A percentile compares a stretch with the other conserved stretches of the same genome.
Evolutionary conservation across 2,113 vertebrate genomes (phyloP).

Genomic region (Dissostichus mawsoni): DNA sequence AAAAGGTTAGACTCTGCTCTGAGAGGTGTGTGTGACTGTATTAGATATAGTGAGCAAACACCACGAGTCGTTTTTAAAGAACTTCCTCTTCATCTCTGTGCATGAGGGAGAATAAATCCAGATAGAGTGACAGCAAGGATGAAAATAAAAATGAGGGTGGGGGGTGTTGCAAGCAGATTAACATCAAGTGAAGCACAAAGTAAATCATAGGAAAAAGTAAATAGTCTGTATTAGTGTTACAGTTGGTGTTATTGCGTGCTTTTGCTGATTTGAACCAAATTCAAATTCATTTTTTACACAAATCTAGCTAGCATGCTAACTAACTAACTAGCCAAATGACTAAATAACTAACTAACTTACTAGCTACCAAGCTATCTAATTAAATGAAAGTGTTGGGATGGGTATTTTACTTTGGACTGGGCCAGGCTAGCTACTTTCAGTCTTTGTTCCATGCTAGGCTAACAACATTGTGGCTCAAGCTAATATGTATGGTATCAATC

Average conservation of each 20-base stretch:
- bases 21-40: conserved; percentile 35
- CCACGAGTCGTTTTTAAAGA: conserved; percentile 10
- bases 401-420: no score
- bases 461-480: background rate
- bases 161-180: conserved; percentile 15
- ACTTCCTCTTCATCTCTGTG: conserved; percentile 34
- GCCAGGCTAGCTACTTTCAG: no score
- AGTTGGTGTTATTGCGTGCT: background rate
- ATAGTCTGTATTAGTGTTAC: background rate
- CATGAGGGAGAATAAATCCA: conserved; percentile 30
- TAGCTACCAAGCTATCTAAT: no score
- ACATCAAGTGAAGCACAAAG: conserved; percentile 5
- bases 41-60: conserved; percentile 54
- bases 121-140: conserved; percentile 24
- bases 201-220: background rate
- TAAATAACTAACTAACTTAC: no score
- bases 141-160: conserved; percentile 15
- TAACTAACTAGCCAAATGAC: no score
- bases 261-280: background rate
- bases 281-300: no score
- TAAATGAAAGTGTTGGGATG: no score
- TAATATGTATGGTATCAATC: background rate
- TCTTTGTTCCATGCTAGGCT: no score
- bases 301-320: no score
- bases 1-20: conserved; percentile 65